Evolutionary conservation across 2,888 invertebrate genomes (phyloP).

Genomic region (Gonocerus acuteangulatus): DNA sequence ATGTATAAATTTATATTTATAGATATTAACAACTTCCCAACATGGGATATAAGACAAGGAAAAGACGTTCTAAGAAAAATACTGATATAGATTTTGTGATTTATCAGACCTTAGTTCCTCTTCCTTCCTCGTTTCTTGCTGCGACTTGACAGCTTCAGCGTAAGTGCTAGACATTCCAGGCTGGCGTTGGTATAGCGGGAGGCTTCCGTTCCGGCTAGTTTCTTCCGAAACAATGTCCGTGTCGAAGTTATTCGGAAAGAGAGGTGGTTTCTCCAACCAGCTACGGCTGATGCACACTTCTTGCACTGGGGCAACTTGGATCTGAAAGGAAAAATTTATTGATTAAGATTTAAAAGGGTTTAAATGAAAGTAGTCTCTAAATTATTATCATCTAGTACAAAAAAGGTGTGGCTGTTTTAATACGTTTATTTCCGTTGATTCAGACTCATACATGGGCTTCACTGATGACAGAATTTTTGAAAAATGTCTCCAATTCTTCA

Average conservation of each 20-base stretch:
- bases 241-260: slow-evolving; percentile 9
- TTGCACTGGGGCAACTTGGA: slow-evolving; percentile 9
- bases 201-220: slow-evolving; percentile 35
- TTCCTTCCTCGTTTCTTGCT: slow-evolving; percentile 16
- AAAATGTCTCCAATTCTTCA: no score
- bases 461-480: no score
- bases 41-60: background rate
- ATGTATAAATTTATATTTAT: slow-evolving; percentile 10
- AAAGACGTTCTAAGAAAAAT: slow-evolving; percentile 17
- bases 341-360: no score
- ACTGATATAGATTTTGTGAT: slow-evolving; percentile 28
- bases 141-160: slow-evolving; percentile 29
- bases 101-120: slow-evolving; percentile 13
- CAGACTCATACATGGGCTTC: no score
- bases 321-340: background rate
- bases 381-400: no score
- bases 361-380: no score
- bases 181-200: slow-evolving; percentile 38
- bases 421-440: no score
- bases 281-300: slow-evolving; percentile 12
- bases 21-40: slow-evolving; percentile 18
- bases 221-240: background rate
- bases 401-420: no score
- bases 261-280: slow-evolving; percentile 11
- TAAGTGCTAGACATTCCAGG: slow-evolving; percentile 36